Evolutionary conservation across 1,140 invertebrate genomes (phyloP), one percentile per base, ranked within the genome.

Genomic region (Drosophila pseudoobscura): DNA sequence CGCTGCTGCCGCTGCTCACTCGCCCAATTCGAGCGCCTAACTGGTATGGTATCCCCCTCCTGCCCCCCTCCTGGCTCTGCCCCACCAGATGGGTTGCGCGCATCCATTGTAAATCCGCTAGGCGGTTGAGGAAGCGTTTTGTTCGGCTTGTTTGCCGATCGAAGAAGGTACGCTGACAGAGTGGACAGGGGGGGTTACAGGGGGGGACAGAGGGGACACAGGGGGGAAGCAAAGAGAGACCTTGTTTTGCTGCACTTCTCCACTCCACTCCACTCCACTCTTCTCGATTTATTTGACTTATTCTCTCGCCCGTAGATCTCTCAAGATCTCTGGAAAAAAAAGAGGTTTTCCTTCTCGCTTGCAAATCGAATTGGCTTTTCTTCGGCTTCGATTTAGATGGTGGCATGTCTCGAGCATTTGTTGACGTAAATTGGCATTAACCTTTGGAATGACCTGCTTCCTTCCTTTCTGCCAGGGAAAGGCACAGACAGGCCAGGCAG

Each of bases 41-140:
- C 79, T 88, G 79, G 35, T 39, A 39, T 4, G 35, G 35, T 41
- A 9, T 53, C 59, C 20, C 56, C 56, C 44, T 56, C 56, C 55
- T 47, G 58, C 17, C 17, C 0, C 17, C 1, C 17, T 17, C 17
- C 17, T 17, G 17, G 17, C 15, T 47, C 68, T 53, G 26, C 31
- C 50, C 31, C 11, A 39, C 11, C 31, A 39, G 35, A 13, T 39
- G 35, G 35, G 35, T 13, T 39, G 35, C 35, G 35, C 58, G 69
- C 78, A 78, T 73, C 71, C 83, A 88, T 82, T 72, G 83, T 72
- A 88, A 87, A 82, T 88, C 79, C 83, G 79, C 84, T 79, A 73
- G 57, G 72, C 68, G 66, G 82, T 79, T 88, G 83, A 88, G 83
- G 83, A 88, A 88, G 84, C 84, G 76, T 88, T 88, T 88, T 88